These are phyloP conservation scores for Microctonus brassicae DNA, from an alignment of 2,888 invertebrate species.

Conservation along the genomic window DNA sequence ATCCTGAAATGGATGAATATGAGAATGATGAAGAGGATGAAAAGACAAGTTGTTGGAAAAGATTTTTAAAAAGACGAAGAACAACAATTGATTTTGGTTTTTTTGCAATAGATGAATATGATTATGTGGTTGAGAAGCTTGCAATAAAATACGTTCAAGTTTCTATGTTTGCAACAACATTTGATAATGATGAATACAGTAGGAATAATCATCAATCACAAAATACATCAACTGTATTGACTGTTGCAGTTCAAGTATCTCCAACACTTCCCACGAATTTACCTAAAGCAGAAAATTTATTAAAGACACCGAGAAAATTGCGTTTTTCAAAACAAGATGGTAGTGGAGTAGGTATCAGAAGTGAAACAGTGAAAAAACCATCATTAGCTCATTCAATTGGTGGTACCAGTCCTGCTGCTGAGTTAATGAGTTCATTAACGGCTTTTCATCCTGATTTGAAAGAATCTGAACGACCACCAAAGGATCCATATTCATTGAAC, in stretches of 20 bases:
- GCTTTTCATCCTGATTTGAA: constrained; percentile 41
- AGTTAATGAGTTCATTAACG: constrained; percentile 30
- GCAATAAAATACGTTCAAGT: constrained; percentile 53
- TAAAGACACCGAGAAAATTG: constrained; percentile 29
- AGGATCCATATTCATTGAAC: constrained; percentile 41
- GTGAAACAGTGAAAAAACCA: neutral
- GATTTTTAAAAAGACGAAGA: no score
- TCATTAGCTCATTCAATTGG: neutral
- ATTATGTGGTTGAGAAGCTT: constrained; percentile 57
- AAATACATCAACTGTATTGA: constrained; percentile 31
- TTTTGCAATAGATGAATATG: constrained; percentile 34
- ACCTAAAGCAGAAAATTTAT: neutral
- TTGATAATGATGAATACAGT: constrained; percentile 29
- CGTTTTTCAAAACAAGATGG: constrained; percentile 36
- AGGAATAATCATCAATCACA: neutral
- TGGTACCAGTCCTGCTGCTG: neutral
- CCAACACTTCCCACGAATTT: neutral
- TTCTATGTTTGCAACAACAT: constrained; percentile 41
- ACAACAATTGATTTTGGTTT: neutral
- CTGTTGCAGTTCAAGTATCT: neutral
- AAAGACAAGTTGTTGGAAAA: no score
- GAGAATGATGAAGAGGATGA: no score
- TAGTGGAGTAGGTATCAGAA: constrained; percentile 3
- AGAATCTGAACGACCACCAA: constrained; percentile 32
- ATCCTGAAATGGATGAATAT: no score